These are phyloP conservation scores for Turritopsis dohrnii DNA, from an alignment of 30 jellyfish, hydroid and myxozoan genomes.

Conservation along the genomic window DNA sequence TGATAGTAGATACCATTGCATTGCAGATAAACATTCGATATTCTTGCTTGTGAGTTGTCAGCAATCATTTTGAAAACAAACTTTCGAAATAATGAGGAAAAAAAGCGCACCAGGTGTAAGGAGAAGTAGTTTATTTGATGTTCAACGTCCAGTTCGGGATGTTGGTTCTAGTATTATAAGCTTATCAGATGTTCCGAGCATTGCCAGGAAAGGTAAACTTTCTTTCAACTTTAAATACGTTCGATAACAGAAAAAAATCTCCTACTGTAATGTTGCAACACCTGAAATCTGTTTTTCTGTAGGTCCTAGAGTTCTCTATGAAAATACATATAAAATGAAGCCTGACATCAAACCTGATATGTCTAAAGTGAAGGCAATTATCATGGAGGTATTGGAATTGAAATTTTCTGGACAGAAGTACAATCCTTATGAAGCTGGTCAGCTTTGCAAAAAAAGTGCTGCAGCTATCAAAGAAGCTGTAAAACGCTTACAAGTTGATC, in stretches of 20 bases:
- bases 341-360: constrained; percentile 60
- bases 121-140: constrained; percentile 77
- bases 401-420: constrained; percentile 45
- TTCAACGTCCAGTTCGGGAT: constrained; percentile 44
- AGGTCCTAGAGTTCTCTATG: constrained; percentile 41
- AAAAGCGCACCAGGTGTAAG: constrained; percentile 15
- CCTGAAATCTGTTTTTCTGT: too few relatives aligned
- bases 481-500: constrained; percentile 48
- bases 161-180: constrained; percentile 52
- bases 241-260: background rate
- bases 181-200: constrained; percentile 31
- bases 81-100: background rate
- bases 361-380: constrained; percentile 32
- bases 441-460: constrained; percentile 54
- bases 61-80: background rate
- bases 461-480: constrained; percentile 51
- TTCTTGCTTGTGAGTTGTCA: background rate
- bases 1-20: background rate
- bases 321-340: constrained; percentile 81
- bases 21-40: background rate
- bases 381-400: constrained; percentile 47
- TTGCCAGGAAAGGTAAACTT: constrained; percentile 28
- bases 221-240: background rate
- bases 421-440: constrained; percentile 47
- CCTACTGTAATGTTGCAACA: too few relatives aligned